Evolutionary conservation across 1,140 invertebrate species (phyloP).

Genomic region (Bathynomus jamesi): DNA sequence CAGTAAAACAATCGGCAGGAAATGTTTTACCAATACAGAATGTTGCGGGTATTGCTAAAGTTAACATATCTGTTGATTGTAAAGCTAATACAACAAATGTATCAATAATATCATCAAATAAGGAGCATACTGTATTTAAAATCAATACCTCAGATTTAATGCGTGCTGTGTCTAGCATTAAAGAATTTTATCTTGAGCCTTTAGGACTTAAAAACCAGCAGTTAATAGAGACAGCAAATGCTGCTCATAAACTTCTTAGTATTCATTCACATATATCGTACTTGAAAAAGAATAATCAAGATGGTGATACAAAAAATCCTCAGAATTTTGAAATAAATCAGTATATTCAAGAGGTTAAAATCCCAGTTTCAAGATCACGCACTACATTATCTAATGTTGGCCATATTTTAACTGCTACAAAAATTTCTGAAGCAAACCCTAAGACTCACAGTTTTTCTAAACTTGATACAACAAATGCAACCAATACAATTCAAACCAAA

Average conservation of each 20-base stretch:
- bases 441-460: neutral
- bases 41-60: slow-evolving; percentile 23
- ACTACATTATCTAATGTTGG: neutral
- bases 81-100: slow-evolving; percentile 30
- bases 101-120: slow-evolving; percentile 32
- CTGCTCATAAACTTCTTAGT: slow-evolving; percentile 29
- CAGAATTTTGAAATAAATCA: slow-evolving; percentile 37
- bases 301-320: slow-evolving; percentile 13
- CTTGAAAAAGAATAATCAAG: slow-evolving; percentile 1
- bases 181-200: slow-evolving; percentile 26
- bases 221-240: slow-evolving; percentile 24
- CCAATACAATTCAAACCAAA: no score
- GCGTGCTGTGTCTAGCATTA: slow-evolving; percentile 32
- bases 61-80: slow-evolving; percentile 31
- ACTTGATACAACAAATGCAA: neutral
- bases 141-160: slow-evolving; percentile 32
- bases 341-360: slow-evolving; percentile 25
- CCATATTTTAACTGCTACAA: neutral
- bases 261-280: slow-evolving; percentile 17
- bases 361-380: slow-evolving; percentile 24
- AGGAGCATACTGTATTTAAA: slow-evolving; percentile 33
- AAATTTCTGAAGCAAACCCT: neutral
- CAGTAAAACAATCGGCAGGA: no score
- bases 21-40: no score
- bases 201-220: slow-evolving; percentile 31